Base-by-base conservation (phyloP, 2,797 vertebrate species). In the Platalea minor region DNA sequence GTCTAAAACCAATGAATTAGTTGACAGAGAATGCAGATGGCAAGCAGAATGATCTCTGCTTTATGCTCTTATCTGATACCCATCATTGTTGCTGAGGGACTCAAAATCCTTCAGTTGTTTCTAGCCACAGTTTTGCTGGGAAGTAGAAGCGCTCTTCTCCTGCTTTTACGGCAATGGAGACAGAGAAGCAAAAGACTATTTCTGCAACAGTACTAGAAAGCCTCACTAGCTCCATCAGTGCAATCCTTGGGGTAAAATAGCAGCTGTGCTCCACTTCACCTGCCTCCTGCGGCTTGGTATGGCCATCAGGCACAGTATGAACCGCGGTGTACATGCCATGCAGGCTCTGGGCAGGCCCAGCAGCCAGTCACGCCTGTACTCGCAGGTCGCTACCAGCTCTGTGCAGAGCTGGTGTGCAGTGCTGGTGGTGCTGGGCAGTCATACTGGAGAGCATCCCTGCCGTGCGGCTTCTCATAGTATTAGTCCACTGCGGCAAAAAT, bases 311-410 rank as follows among this genome's bases (percentile, higher is more conserved):
- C 3, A 1, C 17, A 19, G 53, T 0, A 9, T 4, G 20, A 45
- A 7, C 5, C 9, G 0, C 0, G 1, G 5, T 2, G 31, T 5
- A 2, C 2, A 0, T 1, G 60, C 39, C 4, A 2, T 0, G 28
- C 21, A 9, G 59, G 35, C 76, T 23, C 10, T 4, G 39, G 31
- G 57, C 53, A 48, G 45, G 28, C 68, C 35, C 72, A 31, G 45
- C 67, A 21, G 35, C 41, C 41, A 2, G 15, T 25, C 48, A 35
- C 31, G 23, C n/a, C 67, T 31, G 0, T 0, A 0, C 60, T 10
- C 5, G 0, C 33, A 11, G 41, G 39, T 48, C 77, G 48, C 50
- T 17, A 1, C 21, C 1, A 0, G 43, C 29, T 37, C 54, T 18
- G 21, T 4, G 46, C 56, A 11, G 43, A 15, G 48, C 65, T 51